Conservation (phyloP, 2,888 invertebrate species). For the Cephus runcator region DNA sequence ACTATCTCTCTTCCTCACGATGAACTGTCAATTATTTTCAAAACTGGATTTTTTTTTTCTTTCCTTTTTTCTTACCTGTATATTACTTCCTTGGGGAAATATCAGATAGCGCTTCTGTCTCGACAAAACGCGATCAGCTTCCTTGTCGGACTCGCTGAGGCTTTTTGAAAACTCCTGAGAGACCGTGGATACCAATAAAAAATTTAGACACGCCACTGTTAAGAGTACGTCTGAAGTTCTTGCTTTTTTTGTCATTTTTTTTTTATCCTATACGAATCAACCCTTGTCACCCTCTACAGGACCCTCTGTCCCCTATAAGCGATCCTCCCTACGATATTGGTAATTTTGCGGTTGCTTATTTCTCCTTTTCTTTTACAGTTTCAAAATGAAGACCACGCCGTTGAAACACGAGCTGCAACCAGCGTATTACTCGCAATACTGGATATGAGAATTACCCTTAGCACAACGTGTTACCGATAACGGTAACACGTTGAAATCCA, state of each 20-base stretch:
- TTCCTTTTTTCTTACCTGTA: conserved; percentile 68
- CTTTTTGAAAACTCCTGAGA: conserved; percentile 11
- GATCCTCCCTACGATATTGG: neutral
- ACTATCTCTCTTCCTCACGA: conserved; percentile 2
- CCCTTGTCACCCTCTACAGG: neutral
- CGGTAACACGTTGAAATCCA: neutral
- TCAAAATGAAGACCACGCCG: neutral
- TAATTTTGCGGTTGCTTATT: neutral
- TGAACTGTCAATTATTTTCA: neutral
- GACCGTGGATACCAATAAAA: conserved; percentile 18
- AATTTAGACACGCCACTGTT: conserved; percentile 28
- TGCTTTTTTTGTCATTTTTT: neutral
- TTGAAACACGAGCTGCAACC: neutral
- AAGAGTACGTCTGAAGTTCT: neutral
- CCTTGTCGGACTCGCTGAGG: conserved; percentile 12
- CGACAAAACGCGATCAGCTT: conserved; percentile 56
- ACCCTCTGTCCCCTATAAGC: neutral
- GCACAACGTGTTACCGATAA: neutral
- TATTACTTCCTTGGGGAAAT: conserved; percentile 72
- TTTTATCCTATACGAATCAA: neutral
- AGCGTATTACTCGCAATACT: neutral
- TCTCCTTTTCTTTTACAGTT: neutral
- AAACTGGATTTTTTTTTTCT: neutral
- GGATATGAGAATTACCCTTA: neutral
- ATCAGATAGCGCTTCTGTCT: conserved; percentile 70